A percentile compares a stretch with the other conserved stretches of the same genome.
Conservation (phyloP, 2,797 vertebrate species). For the Neosalanx taihuensis region DNA sequence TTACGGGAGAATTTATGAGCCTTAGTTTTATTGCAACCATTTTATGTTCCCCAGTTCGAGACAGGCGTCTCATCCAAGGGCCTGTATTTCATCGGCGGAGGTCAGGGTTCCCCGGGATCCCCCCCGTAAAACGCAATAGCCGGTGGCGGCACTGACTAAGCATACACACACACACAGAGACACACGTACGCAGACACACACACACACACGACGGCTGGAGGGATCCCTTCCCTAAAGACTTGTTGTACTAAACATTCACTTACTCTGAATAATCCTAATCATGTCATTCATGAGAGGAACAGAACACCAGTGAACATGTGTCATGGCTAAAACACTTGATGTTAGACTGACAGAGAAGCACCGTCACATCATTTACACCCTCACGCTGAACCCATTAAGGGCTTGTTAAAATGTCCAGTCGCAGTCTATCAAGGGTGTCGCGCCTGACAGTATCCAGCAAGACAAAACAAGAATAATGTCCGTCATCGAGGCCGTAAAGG, state of each 20-base stretch:
- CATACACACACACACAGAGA: neutral
- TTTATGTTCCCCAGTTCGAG: constrained; percentile 74
- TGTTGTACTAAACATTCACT: constrained; percentile 68
- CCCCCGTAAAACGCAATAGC: constrained; percentile 63
- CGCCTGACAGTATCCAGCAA: constrained; percentile 39
- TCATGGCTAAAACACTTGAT: constrained; percentile 29
- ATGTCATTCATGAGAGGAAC: constrained; percentile 56
- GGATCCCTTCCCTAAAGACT: constrained; percentile 64
- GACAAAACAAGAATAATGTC: constrained; percentile 60
- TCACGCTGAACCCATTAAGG: constrained; percentile 49
- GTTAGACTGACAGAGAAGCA: constrained; percentile 30
- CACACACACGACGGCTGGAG: constrained; percentile 33
- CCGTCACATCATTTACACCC: constrained; percentile 60
- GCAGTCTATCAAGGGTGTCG: constrained; percentile 48
- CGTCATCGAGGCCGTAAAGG: constrained; percentile 35
- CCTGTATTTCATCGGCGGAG: constrained; percentile 77
- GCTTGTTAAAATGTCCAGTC: constrained; percentile 34
- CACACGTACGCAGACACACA: neutral
- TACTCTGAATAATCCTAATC: constrained; percentile 63
- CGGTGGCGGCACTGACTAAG: constrained; percentile 17
- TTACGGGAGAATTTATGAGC: constrained; percentile 75
- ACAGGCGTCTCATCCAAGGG: constrained; percentile 71
- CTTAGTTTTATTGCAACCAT: constrained; percentile 75
- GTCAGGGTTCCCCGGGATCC: constrained; percentile 74
- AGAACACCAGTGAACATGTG: constrained; percentile 42